These are phyloP conservation scores for sheep (Ovis aries) DNA, from an alignment of 2,113 vertebrate species.

Conservation along the genomic window ARS-UI_Ramb_v3.0 NC_056060.1:66494501-66495000, in stretches of 20 bases:
- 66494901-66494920: neutral
- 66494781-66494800: neutral
- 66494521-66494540: neutral
- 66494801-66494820: neutral
- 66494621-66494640: neutral
- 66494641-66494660: neutral
- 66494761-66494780: neutral
- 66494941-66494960: neutral
- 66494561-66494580: neutral
- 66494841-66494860: neutral
- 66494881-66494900: neutral
- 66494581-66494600: neutral
- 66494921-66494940: neutral
- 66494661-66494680: neutral
- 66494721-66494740: neutral
- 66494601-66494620: neutral
- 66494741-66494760: neutral
- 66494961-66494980: neutral
- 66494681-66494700: neutral
- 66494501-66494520: neutral
- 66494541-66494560: neutral
- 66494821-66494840: neutral
- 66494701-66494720: neutral
- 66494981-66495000: neutral
- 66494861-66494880: neutral